Evolutionary conservation across 2,797 vertebrate genomes (phyloP).

Genomic region (Peromyscus eremicus): DNA sequence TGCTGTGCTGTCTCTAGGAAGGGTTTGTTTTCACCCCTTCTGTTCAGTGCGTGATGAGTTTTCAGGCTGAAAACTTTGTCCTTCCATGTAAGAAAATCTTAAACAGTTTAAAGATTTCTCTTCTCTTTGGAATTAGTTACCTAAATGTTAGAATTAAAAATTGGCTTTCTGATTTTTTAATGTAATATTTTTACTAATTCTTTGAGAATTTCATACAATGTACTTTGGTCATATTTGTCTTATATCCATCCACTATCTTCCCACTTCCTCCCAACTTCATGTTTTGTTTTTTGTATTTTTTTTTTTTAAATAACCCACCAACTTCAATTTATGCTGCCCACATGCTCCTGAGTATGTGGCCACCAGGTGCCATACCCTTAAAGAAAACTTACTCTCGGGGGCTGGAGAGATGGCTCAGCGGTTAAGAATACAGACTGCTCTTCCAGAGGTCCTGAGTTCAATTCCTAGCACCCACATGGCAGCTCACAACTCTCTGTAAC

Average conservation of each 20-base stretch:
- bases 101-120: slow-evolving; percentile 22
- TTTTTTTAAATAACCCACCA: not conserved
- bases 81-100: slow-evolving; percentile 38
- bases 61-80: slow-evolving; percentile 37
- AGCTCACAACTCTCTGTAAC: too few species aligned
- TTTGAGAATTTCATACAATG: not conserved
- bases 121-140: slow-evolving; percentile 57
- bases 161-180: slow-evolving; percentile 53
- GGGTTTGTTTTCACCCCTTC: slow-evolving; percentile 12
- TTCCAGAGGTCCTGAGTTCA: too few species aligned
- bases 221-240: not conserved
- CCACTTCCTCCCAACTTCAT: not conserved
- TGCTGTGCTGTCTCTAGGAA: not conserved
- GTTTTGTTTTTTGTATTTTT: not conserved
- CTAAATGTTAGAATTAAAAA: slow-evolving; percentile 27
- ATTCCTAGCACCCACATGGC: too few species aligned
- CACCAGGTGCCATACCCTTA: not conserved
- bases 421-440: too few species aligned
- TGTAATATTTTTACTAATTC: not conserved
- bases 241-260: not conserved
- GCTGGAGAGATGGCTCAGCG: too few species aligned
- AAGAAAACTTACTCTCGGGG: not conserved
- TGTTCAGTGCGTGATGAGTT: not conserved
- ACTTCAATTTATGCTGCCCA: not conserved
- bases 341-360: not conserved